Evolutionary conservation across 2,113 vertebrate genomes (phyloP), one percentile per base, ranked within the genome.

Genomic region (Cryptomyrus ogoouensis): DNA sequence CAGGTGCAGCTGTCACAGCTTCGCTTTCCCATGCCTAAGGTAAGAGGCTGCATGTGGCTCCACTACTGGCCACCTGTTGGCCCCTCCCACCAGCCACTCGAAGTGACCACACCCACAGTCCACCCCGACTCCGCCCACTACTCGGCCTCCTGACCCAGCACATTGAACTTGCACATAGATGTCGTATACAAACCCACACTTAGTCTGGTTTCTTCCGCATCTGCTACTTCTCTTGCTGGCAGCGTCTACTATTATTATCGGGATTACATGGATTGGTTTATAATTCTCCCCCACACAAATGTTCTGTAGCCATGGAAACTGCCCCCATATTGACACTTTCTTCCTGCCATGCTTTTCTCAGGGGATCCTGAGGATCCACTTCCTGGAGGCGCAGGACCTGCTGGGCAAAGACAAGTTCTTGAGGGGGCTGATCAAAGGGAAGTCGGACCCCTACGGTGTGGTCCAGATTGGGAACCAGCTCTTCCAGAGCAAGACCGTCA

Each of bases 381-480:
- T 99, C 87, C 92, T 97, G 44, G 98, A 99, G 96, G 98, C 97
- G 88, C 97, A 98, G 93, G 97, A 99, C 66, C 93, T 99, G 84
- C 90, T 97, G 70, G 95, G 96, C 4, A 99, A 99, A 93, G 98
- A 99, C 90, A 98, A 93, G 88, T 95, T 97, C 56, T 91, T 99
- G 86, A 97, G 98, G 27, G 98, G 98, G 39, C 93, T 99, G 53
- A 96, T 99, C 92, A 99, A 97, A 92, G 98, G 98, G 7, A 99
- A 99, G 94, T 99, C 98, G 0, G 98, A 99, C 92, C 98, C 98
- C 1, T 99, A 99, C 9, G 98, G 98, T 9, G 95, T 99, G 31
- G 93, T 99, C 88, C 95, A 95, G 89, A 88, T 99, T 0, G 98
- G 97, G 88, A 98, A 95, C 39, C 95, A 98, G 13, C 95, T 97